A percentile compares a stretch with the other conserved stretches of the same genome.
Conservation (phyloP, 2,113 vertebrate species). For the Illadopsis cleaveri region DNA sequence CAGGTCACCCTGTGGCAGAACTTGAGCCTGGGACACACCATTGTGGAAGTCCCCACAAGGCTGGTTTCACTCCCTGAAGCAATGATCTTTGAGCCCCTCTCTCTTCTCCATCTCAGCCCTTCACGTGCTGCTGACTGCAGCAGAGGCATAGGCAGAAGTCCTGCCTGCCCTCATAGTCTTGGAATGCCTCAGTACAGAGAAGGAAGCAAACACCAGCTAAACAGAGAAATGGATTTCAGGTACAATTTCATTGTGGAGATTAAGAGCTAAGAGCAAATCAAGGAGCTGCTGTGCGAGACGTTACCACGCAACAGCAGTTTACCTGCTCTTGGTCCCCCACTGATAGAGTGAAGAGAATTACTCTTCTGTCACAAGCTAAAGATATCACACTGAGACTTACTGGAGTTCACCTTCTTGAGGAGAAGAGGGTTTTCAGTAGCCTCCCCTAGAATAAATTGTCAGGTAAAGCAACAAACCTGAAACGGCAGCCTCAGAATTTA, state of each 20-base stretch:
- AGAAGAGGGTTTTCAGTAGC: not conserved
- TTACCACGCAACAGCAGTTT: slow-evolving; percentile 1
- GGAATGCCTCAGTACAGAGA: not conserved
- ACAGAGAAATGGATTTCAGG: not conserved
- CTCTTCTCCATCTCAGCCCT: not conserved
- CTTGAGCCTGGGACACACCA: not conserved
- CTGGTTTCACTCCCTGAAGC: not conserved
- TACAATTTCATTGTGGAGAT: not conserved
- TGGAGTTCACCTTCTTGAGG: not conserved
- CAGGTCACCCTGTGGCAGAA: not conserved
- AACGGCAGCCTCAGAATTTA: not conserved
- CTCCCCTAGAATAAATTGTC: not conserved
- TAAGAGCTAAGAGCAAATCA: slow-evolving; percentile 6
- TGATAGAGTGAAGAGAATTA: not conserved
- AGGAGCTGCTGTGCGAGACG: not conserved
- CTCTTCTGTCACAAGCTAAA: not conserved
- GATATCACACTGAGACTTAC: not conserved
- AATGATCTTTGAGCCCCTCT: not conserved
- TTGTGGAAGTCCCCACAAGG: not conserved
- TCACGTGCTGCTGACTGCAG: not conserved
- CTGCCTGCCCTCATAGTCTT: rapidly evolving
- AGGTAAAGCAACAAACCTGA: not conserved
- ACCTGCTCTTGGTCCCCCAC: not conserved
- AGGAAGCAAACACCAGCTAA: not conserved
- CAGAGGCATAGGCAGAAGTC: not conserved